Base-by-base conservation (phyloP, 2,113 vertebrate genomes). In the Hippocampus mohnikei region DNA sequence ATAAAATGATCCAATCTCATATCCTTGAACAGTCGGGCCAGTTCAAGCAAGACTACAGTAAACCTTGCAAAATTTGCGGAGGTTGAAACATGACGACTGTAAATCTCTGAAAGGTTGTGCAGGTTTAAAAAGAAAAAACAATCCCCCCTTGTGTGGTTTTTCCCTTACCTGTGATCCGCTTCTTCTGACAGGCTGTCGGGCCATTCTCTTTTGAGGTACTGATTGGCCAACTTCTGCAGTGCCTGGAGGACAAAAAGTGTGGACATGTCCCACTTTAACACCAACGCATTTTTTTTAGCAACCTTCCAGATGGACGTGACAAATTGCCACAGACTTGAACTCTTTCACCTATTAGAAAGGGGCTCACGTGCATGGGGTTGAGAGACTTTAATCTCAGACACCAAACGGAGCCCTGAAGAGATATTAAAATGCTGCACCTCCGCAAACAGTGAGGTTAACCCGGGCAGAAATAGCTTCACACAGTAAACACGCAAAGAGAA, bases 121-220 rank as follows among this genome's bases (percentile, higher is more conserved):
- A 27, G 27, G 29, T 33, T 33, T 33, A 29, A 29, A 29, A 29
- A 29, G 0, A 29, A 29, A 29, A 18, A 27, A 5, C 33, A 33
- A 5, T 11, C n/a, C 6, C 10, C 21, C 7, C 13, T 37, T 16
- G 42, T 1, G 5, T 12, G 8, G 2, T 50, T 44, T 27, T 50
- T 50, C 2, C 0, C 50, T 58, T 92, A 97, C 96, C 95, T 94
- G 80, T 94, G 93, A 82, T 98, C 94, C 60, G 85, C 91, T 50
- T 91, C 89, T 8, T 95, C 95, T 27, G 88, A 80, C 77, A 91
- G 92, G 62, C 91, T 79, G 66, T 94, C 95, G 7, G 93, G 93
- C 96, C 96, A 97, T 72, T 98, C 96, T 82, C 93, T 95, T 92
- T 96, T 98, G 70, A 98, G 88, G 84, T 98, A 97, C 52, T 98